phyloP scores from a whole-genome alignment of 2,888 invertebrate species.

The Lasius platythorax region DNA sequence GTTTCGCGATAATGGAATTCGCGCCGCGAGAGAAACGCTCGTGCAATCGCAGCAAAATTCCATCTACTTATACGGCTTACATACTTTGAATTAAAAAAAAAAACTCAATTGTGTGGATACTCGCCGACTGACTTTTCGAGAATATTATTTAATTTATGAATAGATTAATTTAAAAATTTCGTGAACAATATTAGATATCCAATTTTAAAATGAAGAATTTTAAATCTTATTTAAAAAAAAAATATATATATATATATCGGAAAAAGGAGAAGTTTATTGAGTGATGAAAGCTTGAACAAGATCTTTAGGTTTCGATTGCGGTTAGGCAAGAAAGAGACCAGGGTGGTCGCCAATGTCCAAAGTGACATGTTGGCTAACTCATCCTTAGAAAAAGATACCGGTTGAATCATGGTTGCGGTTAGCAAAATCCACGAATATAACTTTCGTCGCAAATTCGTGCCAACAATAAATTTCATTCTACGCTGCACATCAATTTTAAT shows the following conservation, averaged over 20 bases:
- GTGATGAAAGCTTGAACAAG: neutral
- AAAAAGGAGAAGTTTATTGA: neutral
- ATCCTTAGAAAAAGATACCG: neutral
- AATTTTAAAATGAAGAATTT: neutral
- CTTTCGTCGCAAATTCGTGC: neutral
- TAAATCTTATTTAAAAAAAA: neutral
- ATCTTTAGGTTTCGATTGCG: neutral
- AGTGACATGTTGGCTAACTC: neutral
- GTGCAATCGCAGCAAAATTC: neutral
- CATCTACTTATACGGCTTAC: neutral
- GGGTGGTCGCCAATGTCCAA: neutral
- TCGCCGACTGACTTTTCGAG: neutral
- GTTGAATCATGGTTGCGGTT: conserved; percentile 19
- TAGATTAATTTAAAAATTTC: neutral
- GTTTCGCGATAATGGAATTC: conserved; percentile 24
- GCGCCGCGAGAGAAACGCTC: neutral
- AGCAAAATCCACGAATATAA: neutral
- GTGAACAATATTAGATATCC: neutral
- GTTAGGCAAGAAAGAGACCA: neutral
- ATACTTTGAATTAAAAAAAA: neutral
- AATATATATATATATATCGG: too few species aligned
- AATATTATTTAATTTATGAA: neutral
- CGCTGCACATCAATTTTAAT: neutral
- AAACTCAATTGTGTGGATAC: neutral
- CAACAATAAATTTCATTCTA: neutral